Evolutionary conservation across 2,113 vertebrate genomes (phyloP), one percentile per base, ranked within the genome.

Genomic region (Planiliza haematocheilus): DNA sequence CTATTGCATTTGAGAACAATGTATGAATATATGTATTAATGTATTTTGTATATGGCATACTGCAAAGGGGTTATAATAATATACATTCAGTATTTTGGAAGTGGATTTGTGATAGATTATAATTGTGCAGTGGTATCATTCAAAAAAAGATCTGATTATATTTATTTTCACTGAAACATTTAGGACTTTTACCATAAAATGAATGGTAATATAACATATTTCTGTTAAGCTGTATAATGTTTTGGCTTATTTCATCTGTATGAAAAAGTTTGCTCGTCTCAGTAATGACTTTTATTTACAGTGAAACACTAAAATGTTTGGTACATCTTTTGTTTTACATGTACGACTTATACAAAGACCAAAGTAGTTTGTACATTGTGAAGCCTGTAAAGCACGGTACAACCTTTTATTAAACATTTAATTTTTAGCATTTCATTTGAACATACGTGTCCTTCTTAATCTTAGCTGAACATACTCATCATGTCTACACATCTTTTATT

Each of bases 301-400:
- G 16, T 60, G 11, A 60, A 72, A 41, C 9, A 48, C 14, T 7
- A 14, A 2, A 49, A 42, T 61, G 67, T 68, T 70, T 66, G 51
- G 51, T 68, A 41, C 9, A 73, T 57, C 36, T 41, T 72, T 21
- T 58, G 20, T 70, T 59, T 57, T 70, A 10, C 17, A 67, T 59
- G 24, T 43, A 46, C 20, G 38, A 81, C 7, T 50, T 70, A 81
- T 88, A 85, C 82, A 87, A 88, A 89, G 70, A 83, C 71, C 68
- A 87, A 86, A 87, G 50, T 37, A 36, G 43, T 76, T 85, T 76
- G 9, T 66, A 52, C 37, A 1, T 68, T 74, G 61, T 57, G 13
- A 13, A 70, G 59, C 1, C 2, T 34, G 18, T 8, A 37, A 11
- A 17, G 10, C 10, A 42, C 5, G 12, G 42, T 36, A 12, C 34